Conservation (phyloP, 2,888 invertebrate species). For the Enoplolaimus lenunculus region DNA sequence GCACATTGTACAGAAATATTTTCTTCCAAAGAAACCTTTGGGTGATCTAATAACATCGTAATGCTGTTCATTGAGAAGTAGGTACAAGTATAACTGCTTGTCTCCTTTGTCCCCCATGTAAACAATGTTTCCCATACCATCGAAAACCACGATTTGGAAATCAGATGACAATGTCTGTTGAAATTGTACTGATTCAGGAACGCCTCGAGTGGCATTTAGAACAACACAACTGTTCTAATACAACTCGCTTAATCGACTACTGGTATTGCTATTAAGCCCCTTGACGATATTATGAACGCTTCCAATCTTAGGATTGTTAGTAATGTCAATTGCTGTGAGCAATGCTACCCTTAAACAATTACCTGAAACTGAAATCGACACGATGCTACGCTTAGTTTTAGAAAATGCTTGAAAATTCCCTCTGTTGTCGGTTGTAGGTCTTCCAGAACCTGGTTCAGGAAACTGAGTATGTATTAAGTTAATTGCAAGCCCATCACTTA, state of each 20-base stretch:
- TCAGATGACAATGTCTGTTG: neutral
- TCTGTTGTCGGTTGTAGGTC: neutral
- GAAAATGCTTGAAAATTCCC: too few relatives aligned
- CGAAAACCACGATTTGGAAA: neutral
- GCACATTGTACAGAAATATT: neutral
- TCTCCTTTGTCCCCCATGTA: neutral
- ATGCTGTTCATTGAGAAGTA: neutral
- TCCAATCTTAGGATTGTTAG: too few relatives aligned
- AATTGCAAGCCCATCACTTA: neutral
- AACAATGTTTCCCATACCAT: conserved; percentile 5
- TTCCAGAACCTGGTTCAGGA: neutral
- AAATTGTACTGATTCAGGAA: neutral
- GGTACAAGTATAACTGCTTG: neutral
- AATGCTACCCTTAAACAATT: too few relatives aligned
- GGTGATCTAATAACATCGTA: neutral
- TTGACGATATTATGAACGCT: too few relatives aligned
- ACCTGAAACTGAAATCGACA: too few relatives aligned
- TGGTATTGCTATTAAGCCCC: too few relatives aligned
- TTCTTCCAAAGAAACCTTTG: neutral
- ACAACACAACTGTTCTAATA: too few relatives aligned
- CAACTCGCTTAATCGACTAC: too few relatives aligned
- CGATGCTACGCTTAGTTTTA: neutral
- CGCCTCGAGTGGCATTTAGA: neutral
- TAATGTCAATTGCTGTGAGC: too few relatives aligned
- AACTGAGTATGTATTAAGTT: neutral